phyloP scores from a whole-genome alignment of 2,113 vertebrate species.

The Cyanistes caeruleus region DNA sequence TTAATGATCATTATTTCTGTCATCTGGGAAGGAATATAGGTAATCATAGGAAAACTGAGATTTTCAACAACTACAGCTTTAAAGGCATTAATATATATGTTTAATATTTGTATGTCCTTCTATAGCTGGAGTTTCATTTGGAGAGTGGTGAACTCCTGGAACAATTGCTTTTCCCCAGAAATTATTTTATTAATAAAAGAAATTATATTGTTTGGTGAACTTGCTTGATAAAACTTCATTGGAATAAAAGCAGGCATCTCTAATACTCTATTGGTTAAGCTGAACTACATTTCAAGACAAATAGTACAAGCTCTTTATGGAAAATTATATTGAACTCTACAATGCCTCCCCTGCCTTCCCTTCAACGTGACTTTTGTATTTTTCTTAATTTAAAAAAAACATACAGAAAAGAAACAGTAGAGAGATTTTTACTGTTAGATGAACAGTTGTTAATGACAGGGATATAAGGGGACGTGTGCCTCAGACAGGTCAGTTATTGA shows the following conservation, averaged over 20 bases:
- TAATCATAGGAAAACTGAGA: background rate
- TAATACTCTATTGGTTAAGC: background rate
- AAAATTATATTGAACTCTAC: background rate
- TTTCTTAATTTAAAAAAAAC: background rate
- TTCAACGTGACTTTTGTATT: background rate
- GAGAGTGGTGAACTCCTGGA: background rate
- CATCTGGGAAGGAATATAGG: background rate
- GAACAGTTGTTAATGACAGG: background rate
- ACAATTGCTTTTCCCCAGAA: background rate
- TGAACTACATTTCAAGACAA: background rate
- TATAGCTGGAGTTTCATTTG: background rate
- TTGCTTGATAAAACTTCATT: background rate
- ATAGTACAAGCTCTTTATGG: background rate
- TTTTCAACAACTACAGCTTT: background rate
- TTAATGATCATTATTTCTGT: background rate
- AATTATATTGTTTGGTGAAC: background rate
- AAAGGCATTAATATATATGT: background rate
- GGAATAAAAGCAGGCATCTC: background rate
- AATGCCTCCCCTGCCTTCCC: fast-evolving
- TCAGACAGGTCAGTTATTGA: background rate
- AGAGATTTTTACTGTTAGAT: background rate
- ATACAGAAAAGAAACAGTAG: background rate
- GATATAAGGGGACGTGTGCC: background rate
- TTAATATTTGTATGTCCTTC: background rate
- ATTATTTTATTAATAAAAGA: background rate